A percentile compares a stretch with the other conserved stretches of the same genome.
Conservation (phyloP, 2,888 invertebrate genomes). For the Folsomia manolachei region DNA sequence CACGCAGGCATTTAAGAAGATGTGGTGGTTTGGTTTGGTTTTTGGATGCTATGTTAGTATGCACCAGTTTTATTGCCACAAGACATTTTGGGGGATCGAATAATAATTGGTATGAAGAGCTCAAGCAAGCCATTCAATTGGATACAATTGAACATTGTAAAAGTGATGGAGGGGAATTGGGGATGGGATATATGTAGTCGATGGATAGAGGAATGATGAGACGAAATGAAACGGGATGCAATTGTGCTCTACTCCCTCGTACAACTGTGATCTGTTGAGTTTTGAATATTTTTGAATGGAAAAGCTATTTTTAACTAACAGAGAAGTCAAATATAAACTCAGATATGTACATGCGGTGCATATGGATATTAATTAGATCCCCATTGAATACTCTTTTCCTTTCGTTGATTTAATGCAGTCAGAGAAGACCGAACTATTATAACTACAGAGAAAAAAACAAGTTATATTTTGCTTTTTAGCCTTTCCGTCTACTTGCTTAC, state of each 20-base stretch:
- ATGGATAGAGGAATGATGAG: neutral
- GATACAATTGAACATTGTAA: conserved; percentile 1
- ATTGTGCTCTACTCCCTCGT: neutral
- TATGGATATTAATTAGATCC: conserved; percentile 20
- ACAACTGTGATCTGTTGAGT: neutral
- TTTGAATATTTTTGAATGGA: neutral
- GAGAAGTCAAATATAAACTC: neutral
- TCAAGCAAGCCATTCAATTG: neutral
- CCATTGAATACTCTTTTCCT: conserved; percentile 13
- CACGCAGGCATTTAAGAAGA: neutral
- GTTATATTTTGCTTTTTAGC: too few relatives aligned
- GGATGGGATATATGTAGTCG: neutral
- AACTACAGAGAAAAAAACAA: neutral
- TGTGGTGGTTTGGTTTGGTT: neutral
- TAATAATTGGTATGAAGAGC: neutral
- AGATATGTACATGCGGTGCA: neutral
- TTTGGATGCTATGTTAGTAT: neutral
- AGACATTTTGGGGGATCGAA: neutral
- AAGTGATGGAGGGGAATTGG: neutral
- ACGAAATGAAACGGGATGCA: neutral
- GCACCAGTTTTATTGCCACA: neutral
- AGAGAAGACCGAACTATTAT: neutral
- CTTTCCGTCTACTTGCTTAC: too few relatives aligned
- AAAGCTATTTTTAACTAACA: neutral
- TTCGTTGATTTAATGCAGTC: conserved; percentile 1